A percentile compares a stretch with the other conserved stretches of the same genome.
Conservation (phyloP, 2,797 vertebrate genomes). For the Bovichtus variegatus region DNA sequence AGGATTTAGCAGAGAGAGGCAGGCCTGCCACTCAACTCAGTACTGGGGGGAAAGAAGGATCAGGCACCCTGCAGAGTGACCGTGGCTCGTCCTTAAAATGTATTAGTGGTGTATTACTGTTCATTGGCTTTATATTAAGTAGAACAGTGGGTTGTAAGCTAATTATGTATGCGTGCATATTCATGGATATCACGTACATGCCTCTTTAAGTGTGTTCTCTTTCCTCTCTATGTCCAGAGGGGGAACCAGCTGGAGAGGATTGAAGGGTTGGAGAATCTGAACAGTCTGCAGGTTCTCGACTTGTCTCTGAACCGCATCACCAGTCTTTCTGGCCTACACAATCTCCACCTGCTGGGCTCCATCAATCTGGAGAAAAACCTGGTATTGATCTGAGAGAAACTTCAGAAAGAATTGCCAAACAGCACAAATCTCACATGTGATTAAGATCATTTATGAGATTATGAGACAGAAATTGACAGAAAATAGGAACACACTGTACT, state of each 20-base stretch:
- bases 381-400: conserved; percentile 78
- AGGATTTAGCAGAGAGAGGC: conserved; percentile 61
- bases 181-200: conserved; percentile 23
- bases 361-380: conserved; percentile 91
- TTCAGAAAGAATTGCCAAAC: background rate
- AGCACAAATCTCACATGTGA: background rate
- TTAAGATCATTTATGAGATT: background rate
- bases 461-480: background rate
- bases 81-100: conserved; percentile 63
- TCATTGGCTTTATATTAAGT: conserved; percentile 37
- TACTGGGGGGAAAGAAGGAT: conserved; percentile 50
- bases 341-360: conserved; percentile 84
- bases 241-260: conserved; percentile 88
- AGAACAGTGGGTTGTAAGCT: conserved; percentile 25
- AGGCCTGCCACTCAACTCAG: conserved; percentile 68
- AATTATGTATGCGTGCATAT: conserved; percentile 26
- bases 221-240: conserved; percentile 80
- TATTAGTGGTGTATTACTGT: conserved; percentile 32
- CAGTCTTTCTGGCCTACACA: conserved; percentile 88
- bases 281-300: conserved; percentile 86
- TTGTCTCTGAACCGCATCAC: conserved; percentile 90
- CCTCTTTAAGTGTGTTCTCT: conserved; percentile 22
- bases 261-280: conserved; percentile 86
- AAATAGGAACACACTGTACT: background rate
- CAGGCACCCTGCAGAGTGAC: conserved; percentile 48